Percentiles rank a stretch among this genome's conserved stretches.
These are phyloP conservation scores for Caenorhabditis imperialis DNA, from an alignment of 2,888 invertebrate species.

Conservation along the genomic window DNA sequence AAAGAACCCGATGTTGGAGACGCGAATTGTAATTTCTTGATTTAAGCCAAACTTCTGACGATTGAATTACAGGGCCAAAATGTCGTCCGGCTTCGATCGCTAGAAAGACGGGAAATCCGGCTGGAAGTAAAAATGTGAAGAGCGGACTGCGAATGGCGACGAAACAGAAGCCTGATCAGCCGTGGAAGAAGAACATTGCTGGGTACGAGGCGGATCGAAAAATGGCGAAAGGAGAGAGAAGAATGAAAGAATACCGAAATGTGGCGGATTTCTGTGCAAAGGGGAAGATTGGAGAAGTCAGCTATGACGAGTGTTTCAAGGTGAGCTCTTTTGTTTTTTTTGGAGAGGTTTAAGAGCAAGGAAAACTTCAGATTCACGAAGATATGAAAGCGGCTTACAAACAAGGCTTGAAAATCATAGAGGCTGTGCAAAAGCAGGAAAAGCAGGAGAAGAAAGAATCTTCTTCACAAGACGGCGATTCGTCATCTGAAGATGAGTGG, in stretches of 20 bases:
- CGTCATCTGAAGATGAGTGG: constrained; percentile 69
- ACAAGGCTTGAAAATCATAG: constrained; percentile 36
- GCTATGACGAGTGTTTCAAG: constrained; percentile 47
- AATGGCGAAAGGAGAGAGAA: constrained; percentile 47
- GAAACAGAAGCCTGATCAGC: constrained; percentile 41
- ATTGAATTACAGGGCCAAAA: constrained; percentile 37
- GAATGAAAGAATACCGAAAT: constrained; percentile 42
- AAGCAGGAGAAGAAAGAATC: constrained; percentile 10
- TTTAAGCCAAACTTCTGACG: no score
- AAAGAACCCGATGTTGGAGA: constrained; percentile 14
- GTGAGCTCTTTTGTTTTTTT: no score
- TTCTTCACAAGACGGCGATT: constrained; percentile 14
- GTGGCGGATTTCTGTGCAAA: constrained; percentile 32
- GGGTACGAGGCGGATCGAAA: constrained; percentile 42
- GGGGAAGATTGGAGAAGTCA: constrained; percentile 41
- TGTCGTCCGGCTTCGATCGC: constrained; percentile 43
- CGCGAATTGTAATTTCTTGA: constrained; percentile 2
- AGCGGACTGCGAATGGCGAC: constrained; percentile 32
- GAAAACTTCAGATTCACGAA: constrained; percentile 38
- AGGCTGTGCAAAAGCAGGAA: constrained; percentile 21
- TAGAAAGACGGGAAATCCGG: constrained; percentile 36
- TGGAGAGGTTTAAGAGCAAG: no score
- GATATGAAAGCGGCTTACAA: constrained; percentile 52
- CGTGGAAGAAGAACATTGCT: constrained; percentile 49
- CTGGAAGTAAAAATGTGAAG: constrained; percentile 11